Conservation (phyloP, 1,140 invertebrate species). For the Zaprionus camerounensis region DNA sequence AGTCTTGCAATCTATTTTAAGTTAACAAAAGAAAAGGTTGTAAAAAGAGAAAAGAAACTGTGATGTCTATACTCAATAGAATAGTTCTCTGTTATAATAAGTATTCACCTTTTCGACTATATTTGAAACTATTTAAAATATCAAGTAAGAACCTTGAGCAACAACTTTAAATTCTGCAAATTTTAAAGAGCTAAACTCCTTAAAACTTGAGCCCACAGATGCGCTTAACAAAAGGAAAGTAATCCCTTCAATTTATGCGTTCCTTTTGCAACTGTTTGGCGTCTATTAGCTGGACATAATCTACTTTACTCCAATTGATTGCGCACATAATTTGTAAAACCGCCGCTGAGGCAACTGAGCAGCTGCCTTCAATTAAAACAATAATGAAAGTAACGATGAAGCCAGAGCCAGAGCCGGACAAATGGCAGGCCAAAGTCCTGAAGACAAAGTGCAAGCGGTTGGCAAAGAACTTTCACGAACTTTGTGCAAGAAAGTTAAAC, state of each 20-base stretch:
- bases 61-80: no score
- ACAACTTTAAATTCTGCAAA: background rate
- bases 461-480: conserved; percentile 46
- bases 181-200: background rate
- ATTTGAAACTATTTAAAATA: no score
- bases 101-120: no score
- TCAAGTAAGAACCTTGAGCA: no score
- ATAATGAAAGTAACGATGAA: conserved; percentile 33
- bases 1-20: no score
- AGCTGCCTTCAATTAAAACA: conserved; percentile 59
- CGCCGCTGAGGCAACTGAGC: conserved; percentile 11
- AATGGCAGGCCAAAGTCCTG: conserved; percentile 11
- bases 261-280: background rate
- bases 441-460: conserved; percentile 42
- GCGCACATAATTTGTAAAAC: conserved; percentile 47
- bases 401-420: background rate
- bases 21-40: no score
- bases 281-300: conserved; percentile 35
- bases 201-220: background rate
- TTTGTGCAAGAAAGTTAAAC: conserved; percentile 37
- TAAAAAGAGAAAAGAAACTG: no score
- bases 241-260: background rate
- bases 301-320: conserved; percentile 37
- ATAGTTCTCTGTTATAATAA: no score
- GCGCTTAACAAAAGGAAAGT: background rate